phyloP scores from a whole-genome alignment of 2,113 vertebrate species.

The Cynopterus brachyotis region DNA sequence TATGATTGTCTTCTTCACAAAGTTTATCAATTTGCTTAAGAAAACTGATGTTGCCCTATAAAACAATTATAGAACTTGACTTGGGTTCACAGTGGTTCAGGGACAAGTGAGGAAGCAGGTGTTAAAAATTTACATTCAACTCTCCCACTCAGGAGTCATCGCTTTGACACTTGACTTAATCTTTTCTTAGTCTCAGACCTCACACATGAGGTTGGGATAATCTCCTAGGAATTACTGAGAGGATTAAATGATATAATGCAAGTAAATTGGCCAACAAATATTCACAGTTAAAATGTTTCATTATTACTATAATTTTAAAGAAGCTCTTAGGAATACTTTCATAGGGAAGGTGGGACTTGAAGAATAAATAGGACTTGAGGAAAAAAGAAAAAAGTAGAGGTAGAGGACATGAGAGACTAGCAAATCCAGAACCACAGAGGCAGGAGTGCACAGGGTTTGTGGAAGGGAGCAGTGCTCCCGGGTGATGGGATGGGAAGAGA shows the following conservation, averaged over 20 bases:
- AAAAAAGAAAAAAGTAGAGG: background rate
- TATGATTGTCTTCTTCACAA: background rate
- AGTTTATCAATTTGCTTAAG: background rate
- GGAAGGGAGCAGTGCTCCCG: background rate
- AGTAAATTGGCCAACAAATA: background rate
- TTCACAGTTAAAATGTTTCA: background rate
- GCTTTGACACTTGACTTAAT: background rate
- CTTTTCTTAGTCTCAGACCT: background rate
- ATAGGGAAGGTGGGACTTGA: background rate
- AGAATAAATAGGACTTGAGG: background rate
- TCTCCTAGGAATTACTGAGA: background rate
- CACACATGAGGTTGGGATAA: background rate
- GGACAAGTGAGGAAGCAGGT: background rate
- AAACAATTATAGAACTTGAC: background rate
- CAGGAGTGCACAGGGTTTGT: rapidly evolving
- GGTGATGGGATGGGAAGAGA: background rate
- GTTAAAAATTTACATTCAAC: background rate
- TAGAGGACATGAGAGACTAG: background rate
- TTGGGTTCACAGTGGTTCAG: background rate
- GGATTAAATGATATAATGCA: background rate
- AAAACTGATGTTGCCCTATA: background rate
- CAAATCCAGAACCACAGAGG: background rate
- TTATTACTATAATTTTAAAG: background rate
- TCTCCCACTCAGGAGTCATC: background rate
- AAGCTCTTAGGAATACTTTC: background rate